These are phyloP conservation scores for Oncorhynchus clarkii DNA, from an alignment of 2,113 vertebrate genomes.

Conservation along the genomic window DNA sequence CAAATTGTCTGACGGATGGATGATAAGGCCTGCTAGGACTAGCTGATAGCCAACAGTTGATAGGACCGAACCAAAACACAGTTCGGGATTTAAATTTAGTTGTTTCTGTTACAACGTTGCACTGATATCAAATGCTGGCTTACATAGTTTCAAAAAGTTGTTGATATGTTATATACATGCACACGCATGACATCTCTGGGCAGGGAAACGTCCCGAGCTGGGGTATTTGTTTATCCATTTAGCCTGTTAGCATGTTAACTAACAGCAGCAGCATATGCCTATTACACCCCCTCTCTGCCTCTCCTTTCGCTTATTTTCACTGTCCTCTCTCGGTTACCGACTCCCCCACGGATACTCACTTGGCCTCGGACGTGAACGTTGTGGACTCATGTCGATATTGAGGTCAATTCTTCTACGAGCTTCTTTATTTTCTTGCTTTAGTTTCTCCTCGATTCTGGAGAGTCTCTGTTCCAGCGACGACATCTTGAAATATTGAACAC, in stretches of 20 bases:
- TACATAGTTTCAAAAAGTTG: neutral
- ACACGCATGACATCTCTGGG: neutral
- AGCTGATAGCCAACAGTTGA: constrained; percentile 60
- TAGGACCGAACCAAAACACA: constrained; percentile 48
- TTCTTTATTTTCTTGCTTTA: constrained; percentile 80
- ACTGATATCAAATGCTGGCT: neutral
- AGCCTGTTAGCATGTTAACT: constrained; percentile 58
- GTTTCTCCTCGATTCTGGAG: constrained; percentile 81
- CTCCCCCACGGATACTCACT: constrained; percentile 68
- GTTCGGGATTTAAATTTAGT: constrained; percentile 15
- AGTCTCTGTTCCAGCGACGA: constrained; percentile 84
- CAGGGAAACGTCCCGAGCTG: neutral
- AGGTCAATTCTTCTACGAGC: constrained; percentile 77
- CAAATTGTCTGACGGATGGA: too few relatives aligned
- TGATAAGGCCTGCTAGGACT: constrained; percentile 49
- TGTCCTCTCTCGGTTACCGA: constrained; percentile 38
- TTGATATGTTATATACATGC: neutral
- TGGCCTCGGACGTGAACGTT: constrained; percentile 75
- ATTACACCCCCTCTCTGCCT: constrained; percentile 34
- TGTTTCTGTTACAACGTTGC: constrained; percentile 31
- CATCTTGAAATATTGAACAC: constrained; percentile 78
- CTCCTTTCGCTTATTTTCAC: constrained; percentile 34
- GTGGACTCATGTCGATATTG: constrained; percentile 80
- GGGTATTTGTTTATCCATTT: constrained; percentile 77
- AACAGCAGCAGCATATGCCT: constrained; percentile 20